phyloP scores from a whole-genome alignment of 1,140 invertebrate genomes.

The Penaeus japonicus region DNA sequence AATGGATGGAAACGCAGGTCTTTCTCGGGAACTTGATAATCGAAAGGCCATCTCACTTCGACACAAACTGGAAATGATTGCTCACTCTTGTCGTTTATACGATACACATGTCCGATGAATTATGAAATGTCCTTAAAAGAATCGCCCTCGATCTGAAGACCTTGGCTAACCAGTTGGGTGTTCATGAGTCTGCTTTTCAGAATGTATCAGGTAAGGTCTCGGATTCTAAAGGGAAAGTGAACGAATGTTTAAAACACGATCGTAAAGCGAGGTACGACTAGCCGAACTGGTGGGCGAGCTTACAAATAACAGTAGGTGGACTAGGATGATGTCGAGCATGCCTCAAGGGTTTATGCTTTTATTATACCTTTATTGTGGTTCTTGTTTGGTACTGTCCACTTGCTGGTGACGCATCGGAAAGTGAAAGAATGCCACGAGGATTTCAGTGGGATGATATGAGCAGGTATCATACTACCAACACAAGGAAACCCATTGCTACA shows the following conservation, averaged over 20 bases:
- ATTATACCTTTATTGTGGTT: neutral
- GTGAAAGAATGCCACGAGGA: no score
- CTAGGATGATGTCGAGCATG: neutral
- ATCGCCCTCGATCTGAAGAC: conserved; percentile 14
- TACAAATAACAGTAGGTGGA: conserved; percentile 4
- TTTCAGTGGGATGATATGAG: no score
- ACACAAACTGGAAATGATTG: conserved; percentile 19
- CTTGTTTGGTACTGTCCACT: no score
- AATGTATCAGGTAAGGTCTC: neutral
- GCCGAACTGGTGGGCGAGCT: neutral
- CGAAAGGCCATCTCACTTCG: conserved; percentile 16
- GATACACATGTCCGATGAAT: neutral
- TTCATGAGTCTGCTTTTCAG: neutral
- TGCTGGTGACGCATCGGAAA: no score
- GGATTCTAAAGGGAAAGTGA: neutral
- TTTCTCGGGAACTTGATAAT: conserved; percentile 27
- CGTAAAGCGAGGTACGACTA: neutral
- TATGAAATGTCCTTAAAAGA: conserved; percentile 10
- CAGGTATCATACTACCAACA: no score
- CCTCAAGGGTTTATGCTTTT: neutral
- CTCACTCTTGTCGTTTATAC: neutral
- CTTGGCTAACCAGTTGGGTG: neutral
- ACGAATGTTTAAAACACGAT: neutral
- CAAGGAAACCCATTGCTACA: no score
- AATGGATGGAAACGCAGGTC: neutral